Evolutionary conservation across 2,797 vertebrate species (phyloP).

Genomic region (Neosilurus hyrtlii): DNA sequence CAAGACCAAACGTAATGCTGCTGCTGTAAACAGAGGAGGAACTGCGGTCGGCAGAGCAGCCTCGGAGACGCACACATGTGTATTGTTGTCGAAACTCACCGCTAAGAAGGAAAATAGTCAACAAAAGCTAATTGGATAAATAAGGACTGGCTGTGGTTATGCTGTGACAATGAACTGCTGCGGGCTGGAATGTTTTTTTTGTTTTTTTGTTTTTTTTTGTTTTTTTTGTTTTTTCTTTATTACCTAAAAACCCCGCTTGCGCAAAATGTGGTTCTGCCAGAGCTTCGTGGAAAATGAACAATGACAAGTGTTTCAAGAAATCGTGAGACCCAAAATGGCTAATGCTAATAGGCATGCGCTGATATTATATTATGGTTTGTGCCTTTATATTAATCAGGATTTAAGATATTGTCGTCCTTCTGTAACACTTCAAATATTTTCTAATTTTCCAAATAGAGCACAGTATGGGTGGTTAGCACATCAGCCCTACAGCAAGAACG

Average conservation of each 20-base stretch:
- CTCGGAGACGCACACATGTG: constrained; percentile 55
- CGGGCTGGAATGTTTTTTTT: constrained; percentile 38
- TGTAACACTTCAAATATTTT: background rate
- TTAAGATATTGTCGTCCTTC: background rate
- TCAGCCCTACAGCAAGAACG: no score
- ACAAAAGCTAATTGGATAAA: constrained; percentile 58
- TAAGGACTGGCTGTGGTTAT: constrained; percentile 46
- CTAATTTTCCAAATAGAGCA: no score
- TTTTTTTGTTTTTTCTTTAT: background rate
- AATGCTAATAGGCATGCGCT: background rate
- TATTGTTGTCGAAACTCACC: constrained; percentile 54
- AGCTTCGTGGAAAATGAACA: background rate
- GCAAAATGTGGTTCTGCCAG: background rate
- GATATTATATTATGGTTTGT: background rate
- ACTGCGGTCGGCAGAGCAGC: constrained; percentile 44
- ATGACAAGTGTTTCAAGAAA: constrained; percentile 4
- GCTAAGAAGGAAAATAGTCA: constrained; percentile 58
- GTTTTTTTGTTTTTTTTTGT: no score
- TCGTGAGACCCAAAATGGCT: background rate
- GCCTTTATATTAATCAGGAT: background rate
- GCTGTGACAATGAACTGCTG: constrained; percentile 34
- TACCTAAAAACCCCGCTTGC: constrained; percentile 24
- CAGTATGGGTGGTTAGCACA: no score
- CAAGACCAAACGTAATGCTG: constrained; percentile 41
- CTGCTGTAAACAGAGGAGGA: constrained; percentile 46